phyloP scores from a whole-genome alignment of 2,113 vertebrate genomes.

The Andinoacara biseriatus region DNA sequence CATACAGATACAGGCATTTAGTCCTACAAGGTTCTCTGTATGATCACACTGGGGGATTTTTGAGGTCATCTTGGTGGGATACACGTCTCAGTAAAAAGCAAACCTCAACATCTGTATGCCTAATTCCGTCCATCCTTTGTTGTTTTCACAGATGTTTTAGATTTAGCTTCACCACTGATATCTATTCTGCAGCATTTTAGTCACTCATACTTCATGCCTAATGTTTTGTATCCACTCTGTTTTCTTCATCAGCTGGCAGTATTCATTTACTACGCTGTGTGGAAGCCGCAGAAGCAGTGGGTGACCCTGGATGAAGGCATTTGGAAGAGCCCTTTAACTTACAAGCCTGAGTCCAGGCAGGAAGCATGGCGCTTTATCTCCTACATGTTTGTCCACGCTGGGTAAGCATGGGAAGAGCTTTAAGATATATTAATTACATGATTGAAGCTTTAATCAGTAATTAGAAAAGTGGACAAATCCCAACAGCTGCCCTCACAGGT shows the following conservation, averaged over 20 bases:
- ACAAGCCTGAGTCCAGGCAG: conserved; percentile 78
- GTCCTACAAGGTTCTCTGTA: background rate
- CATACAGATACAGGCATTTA: background rate
- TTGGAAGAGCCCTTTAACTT: conserved; percentile 86
- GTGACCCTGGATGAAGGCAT: conserved; percentile 84
- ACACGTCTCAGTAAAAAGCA: background rate
- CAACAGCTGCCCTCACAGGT: background rate
- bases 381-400: conserved; percentile 94
- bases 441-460: background rate
- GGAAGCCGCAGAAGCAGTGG: conserved; percentile 92
- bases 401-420: conserved; percentile 77
- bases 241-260: conserved; percentile 79
- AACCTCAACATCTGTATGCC: conserved; percentile 13
- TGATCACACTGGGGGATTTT: background rate
- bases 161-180: background rate
- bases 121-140: background rate
- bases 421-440: background rate
- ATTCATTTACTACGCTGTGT: conserved; percentile 92
- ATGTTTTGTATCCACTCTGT: background rate
- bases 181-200: background rate
- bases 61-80: background rate
- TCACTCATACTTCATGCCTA: background rate
- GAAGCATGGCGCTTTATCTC: conserved; percentile 91
- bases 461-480: accelerated
- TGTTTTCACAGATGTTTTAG: conserved; percentile 35